Percentiles rank a stretch among this genome's conserved stretches.
Conservation (phyloP, 2,888 invertebrate genomes). For the Scotopteryx bipunctaria region DNA sequence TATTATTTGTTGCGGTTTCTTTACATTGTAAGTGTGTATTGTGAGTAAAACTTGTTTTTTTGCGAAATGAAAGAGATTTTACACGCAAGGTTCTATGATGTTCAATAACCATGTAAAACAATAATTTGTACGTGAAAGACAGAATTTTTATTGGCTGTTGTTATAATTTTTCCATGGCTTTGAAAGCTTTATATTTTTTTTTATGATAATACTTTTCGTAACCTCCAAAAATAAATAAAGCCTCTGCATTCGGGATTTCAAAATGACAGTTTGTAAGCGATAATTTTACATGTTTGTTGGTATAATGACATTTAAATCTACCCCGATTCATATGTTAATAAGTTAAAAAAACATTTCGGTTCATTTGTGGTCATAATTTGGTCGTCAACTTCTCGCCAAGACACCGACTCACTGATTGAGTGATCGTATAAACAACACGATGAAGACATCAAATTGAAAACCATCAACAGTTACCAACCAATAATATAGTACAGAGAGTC, state of each 20-base stretch:
- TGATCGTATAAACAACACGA: constrained; percentile 51
- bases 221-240: constrained; percentile 1
- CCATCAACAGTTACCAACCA: constrained; percentile 57
- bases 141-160: not conserved
- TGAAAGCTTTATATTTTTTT: not conserved
- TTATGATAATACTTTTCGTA: no score
- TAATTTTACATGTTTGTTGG: constrained; percentile 14
- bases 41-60: constrained; percentile 64
- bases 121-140: constrained; percentile 2
- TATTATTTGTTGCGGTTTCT: constrained; percentile 77
- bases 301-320: constrained; percentile 29
- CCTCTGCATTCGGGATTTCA: constrained; percentile 13
- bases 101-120: constrained; percentile 9
- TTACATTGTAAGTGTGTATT: constrained; percentile 63
- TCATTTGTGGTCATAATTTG: constrained; percentile 43
- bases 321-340: constrained; percentile 37
- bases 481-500: constrained; percentile 37
- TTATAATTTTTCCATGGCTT: not conserved
- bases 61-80: constrained; percentile 59
- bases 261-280: constrained; percentile 20
- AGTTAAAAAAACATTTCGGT: constrained; percentile 40
- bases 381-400: constrained; percentile 42
- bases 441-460: constrained; percentile 80
- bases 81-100: constrained; percentile 45
- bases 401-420: constrained; percentile 47